Evolutionary conservation across 2,888 invertebrate genomes (phyloP), one percentile per base, ranked within the genome.

Genomic region (Orthosia cruda): DNA sequence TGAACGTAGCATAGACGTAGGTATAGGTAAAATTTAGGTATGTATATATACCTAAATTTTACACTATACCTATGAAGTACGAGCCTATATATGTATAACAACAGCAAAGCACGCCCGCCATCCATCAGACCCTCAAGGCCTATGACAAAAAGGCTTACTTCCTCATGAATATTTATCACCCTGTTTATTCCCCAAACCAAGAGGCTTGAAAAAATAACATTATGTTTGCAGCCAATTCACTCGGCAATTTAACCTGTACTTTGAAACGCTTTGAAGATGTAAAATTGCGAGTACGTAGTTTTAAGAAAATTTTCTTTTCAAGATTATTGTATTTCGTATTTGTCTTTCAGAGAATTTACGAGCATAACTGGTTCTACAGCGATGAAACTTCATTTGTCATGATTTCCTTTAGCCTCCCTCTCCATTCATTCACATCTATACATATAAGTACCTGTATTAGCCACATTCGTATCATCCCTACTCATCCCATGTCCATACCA

Each of bases 81-180:
- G 40, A 20, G 69, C 55, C 23, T 68, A 54, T 59, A 86, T 91
- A 90, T 68, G 52, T 59, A 86, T 91, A 90, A 89, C 89, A 90
- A 87, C 89, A 84, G 89, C 85, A 89, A 89, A 90, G 91, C 91
- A 91, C 91, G 90, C 89, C 90, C 88, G 88, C 94, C 92, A 96
- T 96, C 95, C 94, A 95, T 96, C 96, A 96, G 91, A 91, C 92
- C 93, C 92, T 92, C 93, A 91, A 91, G 94, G 93, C 91, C 94
- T 94, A 94, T 93, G 94, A 95, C 95, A 95, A 94, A 94, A 93
- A 94, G 95, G 94, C 94, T 95, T 95, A 94, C 93, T 92, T 90
- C 88, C 91, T 95, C 92, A 95, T 96, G 95, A 95, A 95, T 95
- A 96, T 96, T 95, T 94, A 95, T 94, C 90, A 87, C 90, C 82